Conservation (phyloP, 2,888 invertebrate genomes). For the Octonoba sinensis region DNA sequence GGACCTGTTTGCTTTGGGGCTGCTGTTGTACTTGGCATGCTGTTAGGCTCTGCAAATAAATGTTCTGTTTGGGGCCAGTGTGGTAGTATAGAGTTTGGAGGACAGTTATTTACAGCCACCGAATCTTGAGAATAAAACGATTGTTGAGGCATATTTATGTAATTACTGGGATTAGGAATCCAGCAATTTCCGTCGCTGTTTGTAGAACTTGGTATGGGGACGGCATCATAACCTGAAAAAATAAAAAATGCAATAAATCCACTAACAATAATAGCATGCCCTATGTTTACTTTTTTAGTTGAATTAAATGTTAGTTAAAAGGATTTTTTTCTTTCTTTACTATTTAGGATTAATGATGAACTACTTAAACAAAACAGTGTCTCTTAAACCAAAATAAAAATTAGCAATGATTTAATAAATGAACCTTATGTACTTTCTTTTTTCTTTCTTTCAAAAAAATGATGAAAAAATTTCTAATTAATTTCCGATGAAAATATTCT, state of each 20-base stretch:
- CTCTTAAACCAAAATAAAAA: no score
- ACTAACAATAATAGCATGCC: no score
- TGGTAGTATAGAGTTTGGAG: conserved; percentile 12
- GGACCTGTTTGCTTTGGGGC: background rate
- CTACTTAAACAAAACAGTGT: no score
- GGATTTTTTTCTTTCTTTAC: no score
- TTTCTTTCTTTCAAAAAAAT: no score
- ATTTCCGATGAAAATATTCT: no score
- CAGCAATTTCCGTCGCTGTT: conserved; percentile 34
- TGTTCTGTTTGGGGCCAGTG: conserved; percentile 29
- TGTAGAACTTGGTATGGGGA: conserved; percentile 18
- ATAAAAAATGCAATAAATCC: background rate
- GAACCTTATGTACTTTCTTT: no score
- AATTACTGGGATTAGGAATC: conserved; percentile 26
- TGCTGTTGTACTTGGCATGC: background rate
- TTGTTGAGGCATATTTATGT: conserved; percentile 25
- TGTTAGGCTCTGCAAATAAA: conserved; percentile 14
- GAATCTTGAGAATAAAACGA: conserved; percentile 36
- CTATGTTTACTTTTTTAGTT: no score
- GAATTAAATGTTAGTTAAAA: no score
- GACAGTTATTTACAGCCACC: background rate
- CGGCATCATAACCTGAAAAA: conserved; percentile 34
- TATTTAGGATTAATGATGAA: no score
- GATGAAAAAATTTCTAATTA: no score
- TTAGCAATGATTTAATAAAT: no score